Percentiles rank a stretch among this genome's conserved stretches.
These are phyloP conservation scores for Cephus pygmeus DNA, from an alignment of 2,888 invertebrate species.

Conservation along the genomic window DNA sequence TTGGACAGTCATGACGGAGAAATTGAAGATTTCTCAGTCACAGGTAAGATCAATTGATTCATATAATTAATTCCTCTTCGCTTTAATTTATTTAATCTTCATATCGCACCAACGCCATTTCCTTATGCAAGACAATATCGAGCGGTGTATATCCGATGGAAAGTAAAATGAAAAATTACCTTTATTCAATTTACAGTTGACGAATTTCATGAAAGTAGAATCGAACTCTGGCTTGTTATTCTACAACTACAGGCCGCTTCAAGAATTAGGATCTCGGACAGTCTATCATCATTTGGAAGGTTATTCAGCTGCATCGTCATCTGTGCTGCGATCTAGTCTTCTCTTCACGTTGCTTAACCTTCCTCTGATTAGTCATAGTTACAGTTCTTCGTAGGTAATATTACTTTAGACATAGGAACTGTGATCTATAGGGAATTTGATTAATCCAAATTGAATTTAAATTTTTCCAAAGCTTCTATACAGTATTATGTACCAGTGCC, in stretches of 20 bases:
- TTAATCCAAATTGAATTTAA: too few species aligned
- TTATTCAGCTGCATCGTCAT: slow-evolving; percentile 31
- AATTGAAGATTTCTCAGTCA: slow-evolving; percentile 68
- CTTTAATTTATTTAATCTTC: background rate
- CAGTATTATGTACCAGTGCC: too few species aligned
- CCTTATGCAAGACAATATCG: too few species aligned
- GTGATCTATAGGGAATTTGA: too few species aligned
- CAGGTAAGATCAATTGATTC: slow-evolving; percentile 58
- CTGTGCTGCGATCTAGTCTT: slow-evolving; percentile 11
- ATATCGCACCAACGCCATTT: too few species aligned
- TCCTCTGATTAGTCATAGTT: background rate
- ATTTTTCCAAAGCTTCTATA: too few species aligned
- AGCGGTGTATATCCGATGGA: too few species aligned
- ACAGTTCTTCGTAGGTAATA: too few species aligned
- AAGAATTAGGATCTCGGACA: slow-evolving; percentile 49
- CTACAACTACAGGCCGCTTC: slow-evolving; percentile 66
- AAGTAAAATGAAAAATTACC: background rate
- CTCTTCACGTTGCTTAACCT: slow-evolving; percentile 11
- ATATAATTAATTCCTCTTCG: background rate
- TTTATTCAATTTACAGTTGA: slow-evolving; percentile 39
- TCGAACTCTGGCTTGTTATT: slow-evolving; percentile 39
- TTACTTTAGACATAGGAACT: too few species aligned
- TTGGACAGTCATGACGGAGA: slow-evolving; percentile 74
- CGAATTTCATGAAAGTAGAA: slow-evolving; percentile 36
- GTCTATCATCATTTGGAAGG: slow-evolving; percentile 46